Conservation (phyloP, 1,140 invertebrate genomes). For the Anthonomus grandis region DNA sequence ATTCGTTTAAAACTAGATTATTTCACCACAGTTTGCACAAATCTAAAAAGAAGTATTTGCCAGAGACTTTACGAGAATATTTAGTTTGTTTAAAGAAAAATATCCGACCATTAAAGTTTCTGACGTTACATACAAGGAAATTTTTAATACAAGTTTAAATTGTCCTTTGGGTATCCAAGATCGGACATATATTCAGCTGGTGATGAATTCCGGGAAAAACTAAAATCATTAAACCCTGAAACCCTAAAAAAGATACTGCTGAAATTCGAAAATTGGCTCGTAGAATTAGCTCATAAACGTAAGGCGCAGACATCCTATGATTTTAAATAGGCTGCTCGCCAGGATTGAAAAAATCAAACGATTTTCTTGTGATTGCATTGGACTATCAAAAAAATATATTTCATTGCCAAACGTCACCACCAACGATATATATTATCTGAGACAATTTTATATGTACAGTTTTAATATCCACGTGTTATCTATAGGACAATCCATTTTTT, state of each 20-base stretch:
- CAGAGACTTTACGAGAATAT: not conserved
- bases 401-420: too few species aligned
- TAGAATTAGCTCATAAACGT: too few species aligned
- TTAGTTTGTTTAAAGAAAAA: constrained; percentile 10
- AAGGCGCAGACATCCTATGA: constrained; percentile 2
- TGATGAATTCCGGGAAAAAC: too few species aligned
- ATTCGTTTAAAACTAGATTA: constrained; percentile 2
- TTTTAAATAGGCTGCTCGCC: constrained; percentile 1
- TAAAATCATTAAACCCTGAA: too few species aligned
- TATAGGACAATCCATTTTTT: not conserved
- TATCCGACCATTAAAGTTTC: too few species aligned
- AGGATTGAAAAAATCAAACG: not conserved
- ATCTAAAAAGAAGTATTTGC: not conserved
- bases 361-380: not conserved
- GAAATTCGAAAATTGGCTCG: too few species aligned
- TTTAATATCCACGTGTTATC: not conserved
- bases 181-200: not conserved
- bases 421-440: constrained; percentile 3
- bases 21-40: too few species aligned
- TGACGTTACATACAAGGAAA: constrained; percentile 9
- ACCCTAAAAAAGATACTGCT: too few species aligned
- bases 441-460: too few species aligned
- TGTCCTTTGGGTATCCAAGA: not conserved
- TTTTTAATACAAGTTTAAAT: constrained; percentile 11
- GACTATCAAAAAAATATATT: constrained; percentile 3